phyloP scores from a whole-genome alignment of 2,797 vertebrate species.

The Cirrhinus molitorella region DNA sequence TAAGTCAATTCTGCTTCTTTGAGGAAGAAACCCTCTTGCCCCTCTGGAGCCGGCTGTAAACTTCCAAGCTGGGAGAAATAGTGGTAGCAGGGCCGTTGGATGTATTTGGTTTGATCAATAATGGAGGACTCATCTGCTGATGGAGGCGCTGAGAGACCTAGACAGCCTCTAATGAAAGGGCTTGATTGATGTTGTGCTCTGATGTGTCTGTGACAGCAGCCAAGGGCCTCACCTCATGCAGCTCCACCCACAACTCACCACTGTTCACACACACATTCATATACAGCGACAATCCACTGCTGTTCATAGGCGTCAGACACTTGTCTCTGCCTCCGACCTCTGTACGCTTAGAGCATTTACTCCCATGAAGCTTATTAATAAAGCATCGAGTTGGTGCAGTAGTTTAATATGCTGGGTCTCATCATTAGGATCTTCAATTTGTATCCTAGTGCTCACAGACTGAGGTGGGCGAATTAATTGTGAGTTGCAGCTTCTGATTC shows the following conservation, averaged over 20 bases:
- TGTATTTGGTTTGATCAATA: constrained; percentile 64
- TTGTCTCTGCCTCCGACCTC: not conserved
- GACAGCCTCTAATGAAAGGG: constrained; percentile 58
- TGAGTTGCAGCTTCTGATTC: constrained; percentile 1
- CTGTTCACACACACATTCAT: not conserved
- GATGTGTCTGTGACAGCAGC: constrained; percentile 47
- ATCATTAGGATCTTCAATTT: not conserved
- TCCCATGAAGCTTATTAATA: constrained; percentile 26
- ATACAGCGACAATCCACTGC: constrained; percentile 13
- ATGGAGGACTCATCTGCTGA: constrained; percentile 63
- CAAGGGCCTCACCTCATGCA: constrained; percentile 32
- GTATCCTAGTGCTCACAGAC: constrained; percentile 1
- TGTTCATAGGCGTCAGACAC: not conserved
- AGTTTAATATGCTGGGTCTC: constrained; percentile 12
- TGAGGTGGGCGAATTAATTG: not conserved
- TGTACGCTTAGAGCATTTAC: not conserved
- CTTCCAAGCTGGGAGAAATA: constrained; percentile 36
- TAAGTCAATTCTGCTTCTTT: not conserved
- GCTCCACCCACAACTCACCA: constrained; percentile 11
- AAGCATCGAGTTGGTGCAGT: constrained; percentile 7
- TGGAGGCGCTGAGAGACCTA: constrained; percentile 48
- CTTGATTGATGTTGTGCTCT: constrained; percentile 52
- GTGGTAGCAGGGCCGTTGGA: constrained; percentile 31
- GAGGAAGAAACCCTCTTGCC: constrained; percentile 7
- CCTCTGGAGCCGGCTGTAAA: constrained; percentile 11